Conservation (phyloP, 2,888 invertebrate species). For the Aphrophora alni region DNA sequence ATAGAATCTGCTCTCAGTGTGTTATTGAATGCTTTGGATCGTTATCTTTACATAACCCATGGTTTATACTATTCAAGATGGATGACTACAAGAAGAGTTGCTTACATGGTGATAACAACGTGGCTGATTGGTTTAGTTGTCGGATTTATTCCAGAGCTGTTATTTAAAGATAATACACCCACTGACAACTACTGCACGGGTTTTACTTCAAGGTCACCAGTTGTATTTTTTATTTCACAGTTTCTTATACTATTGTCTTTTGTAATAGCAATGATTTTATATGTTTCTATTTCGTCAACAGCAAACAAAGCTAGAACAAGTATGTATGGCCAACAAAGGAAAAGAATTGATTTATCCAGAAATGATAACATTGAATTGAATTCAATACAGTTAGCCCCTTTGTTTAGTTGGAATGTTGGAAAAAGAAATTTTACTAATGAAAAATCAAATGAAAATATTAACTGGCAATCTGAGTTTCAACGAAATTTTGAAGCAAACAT, state of each 20-base stretch:
- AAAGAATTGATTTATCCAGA: too few species aligned
- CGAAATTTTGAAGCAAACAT: too few species aligned
- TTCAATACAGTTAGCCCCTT: too few species aligned
- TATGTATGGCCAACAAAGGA: too few species aligned
- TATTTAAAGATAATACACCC: background rate
- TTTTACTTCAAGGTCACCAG: background rate
- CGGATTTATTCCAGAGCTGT: background rate
- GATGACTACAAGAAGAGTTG: background rate
- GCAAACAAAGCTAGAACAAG: background rate
- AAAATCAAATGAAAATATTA: too few species aligned
- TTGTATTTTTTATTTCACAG: background rate
- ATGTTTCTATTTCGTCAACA: background rate
- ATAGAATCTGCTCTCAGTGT: background rate
- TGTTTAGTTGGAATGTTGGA: too few species aligned
- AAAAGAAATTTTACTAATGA: too few species aligned
- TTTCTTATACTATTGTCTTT: background rate
- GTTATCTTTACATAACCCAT: background rate
- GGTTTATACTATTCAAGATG: background rate
- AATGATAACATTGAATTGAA: too few species aligned
- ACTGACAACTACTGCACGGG: background rate
- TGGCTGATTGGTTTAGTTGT: background rate
- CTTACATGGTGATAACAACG: background rate
- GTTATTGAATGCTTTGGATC: background rate
- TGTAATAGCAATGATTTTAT: background rate
- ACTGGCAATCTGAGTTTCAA: too few species aligned